Base-by-base conservation (phyloP, 2,113 vertebrate species). In the Hippolais icterina region DNA sequence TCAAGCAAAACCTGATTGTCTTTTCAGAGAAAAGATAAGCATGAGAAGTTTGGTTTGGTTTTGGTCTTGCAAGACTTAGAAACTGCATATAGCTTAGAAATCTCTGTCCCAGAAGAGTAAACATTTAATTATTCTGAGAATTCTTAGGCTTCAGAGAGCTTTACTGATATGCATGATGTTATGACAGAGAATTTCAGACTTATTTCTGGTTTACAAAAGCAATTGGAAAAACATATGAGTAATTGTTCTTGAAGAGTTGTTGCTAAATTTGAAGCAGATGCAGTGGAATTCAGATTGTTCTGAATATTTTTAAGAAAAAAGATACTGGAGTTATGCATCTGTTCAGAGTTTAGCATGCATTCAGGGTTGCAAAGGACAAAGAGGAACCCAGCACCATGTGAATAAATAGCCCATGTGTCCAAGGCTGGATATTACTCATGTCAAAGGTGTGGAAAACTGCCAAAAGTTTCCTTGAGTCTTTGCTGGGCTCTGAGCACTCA, bases 171-270 rank as follows among this genome's bases (percentile, higher is more conserved):
- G 10, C n/a, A 31, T 57, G 56, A 37, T 88, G 33, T 50, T 83
- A 74, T 64, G 57, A 82, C 68, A 49, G 10, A 90, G 86, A 46
- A 93, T 71, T 93, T 88, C 63, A 93, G 60, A 42, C 27, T 87
- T 79, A 41, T 42, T 82, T 88, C 50, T 78, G 29, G 44, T 93
- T 94, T 77, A 77, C 59, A 80, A 93, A 81, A 70, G 28, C 52
- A 90, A 75, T 56, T 88, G 42, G 41, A 88, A 92, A 94, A 93
- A 15, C 52, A 83, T 20, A 70, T n/a, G 29, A 86, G 27, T 80
- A 91, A 91, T 87, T 90, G 59, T 77, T 96, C 76, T n/a, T 89
- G 82, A 77, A 83, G 22, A 83, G 63, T 4, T 66, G 21, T 56
- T 84, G 70, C 59, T 93, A 83, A 88, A 86, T 83, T 88, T 92